A percentile compares a stretch with the other conserved stretches of the same genome.
Evolutionary conservation across 64 coral and sea anemone genomes (phyloP).

Genomic region (Hydrozoanthus tunicans): DNA sequence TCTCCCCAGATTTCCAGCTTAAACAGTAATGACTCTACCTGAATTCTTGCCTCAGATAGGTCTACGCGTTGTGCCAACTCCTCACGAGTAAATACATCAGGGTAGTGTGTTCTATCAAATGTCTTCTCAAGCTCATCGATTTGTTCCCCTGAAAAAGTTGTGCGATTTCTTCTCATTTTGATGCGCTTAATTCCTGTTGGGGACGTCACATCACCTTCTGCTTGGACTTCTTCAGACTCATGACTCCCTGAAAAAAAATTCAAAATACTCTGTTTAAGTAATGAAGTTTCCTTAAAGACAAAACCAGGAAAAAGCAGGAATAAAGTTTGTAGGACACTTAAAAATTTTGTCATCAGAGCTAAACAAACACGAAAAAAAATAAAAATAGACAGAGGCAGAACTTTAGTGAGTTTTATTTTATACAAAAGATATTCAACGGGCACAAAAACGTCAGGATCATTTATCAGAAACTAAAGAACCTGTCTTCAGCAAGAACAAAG

Average conservation of each 20-base stretch:
- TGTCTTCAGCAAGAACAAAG: too few relatives aligned
- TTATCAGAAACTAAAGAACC: too few relatives aligned
- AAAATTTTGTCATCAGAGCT: too few relatives aligned
- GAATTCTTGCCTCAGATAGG: slow-evolving; percentile 96
- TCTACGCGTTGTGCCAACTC: slow-evolving; percentile 91
- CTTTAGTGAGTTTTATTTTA: too few relatives aligned
- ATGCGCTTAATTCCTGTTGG: slow-evolving; percentile 56
- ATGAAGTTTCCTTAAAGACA: too few relatives aligned
- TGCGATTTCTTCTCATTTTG: slow-evolving; percentile 79
- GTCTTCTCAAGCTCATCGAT: slow-evolving; percentile 95
- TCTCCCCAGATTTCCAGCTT: slow-evolving; percentile 81
- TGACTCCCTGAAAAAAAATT: slow-evolving; percentile 75
- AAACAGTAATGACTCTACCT: slow-evolving; percentile 98
- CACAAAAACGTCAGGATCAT: too few relatives aligned
- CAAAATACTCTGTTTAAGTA: too few relatives aligned
- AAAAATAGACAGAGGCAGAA: too few relatives aligned
- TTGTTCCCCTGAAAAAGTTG: slow-evolving; percentile 95
- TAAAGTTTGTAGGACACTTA: too few relatives aligned
- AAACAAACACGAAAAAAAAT: too few relatives aligned
- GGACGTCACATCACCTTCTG: slow-evolving; percentile 67
- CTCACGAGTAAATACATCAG: slow-evolving; percentile 94
- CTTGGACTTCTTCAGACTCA: slow-evolving; percentile 76
- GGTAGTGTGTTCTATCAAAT: slow-evolving; percentile 97
- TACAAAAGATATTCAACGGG: too few relatives aligned
- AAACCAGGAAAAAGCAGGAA: too few relatives aligned